Conservation (phyloP, 1,140 invertebrate species). For the Proales similis region DNA sequence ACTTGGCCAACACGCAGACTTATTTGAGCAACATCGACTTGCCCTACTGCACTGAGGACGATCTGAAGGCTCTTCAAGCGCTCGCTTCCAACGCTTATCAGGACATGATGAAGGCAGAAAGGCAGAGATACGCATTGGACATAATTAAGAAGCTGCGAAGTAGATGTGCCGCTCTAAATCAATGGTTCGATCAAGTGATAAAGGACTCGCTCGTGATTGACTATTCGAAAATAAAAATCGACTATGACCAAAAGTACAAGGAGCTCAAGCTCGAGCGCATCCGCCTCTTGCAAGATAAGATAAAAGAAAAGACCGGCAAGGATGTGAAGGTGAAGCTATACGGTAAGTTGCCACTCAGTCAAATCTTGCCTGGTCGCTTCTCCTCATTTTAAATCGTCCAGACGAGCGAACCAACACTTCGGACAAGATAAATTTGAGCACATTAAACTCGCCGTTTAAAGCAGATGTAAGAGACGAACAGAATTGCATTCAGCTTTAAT, state of each 20-base stretch:
- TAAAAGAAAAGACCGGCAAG: constrained; percentile 31
- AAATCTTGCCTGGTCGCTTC: not conserved
- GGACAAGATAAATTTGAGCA: constrained; percentile 10
- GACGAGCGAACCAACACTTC: constrained; percentile 16
- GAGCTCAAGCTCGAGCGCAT: constrained; percentile 25
- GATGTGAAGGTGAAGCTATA: constrained; percentile 22
- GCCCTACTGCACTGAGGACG: constrained; percentile 28
- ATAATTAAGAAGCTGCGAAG: constrained; percentile 25
- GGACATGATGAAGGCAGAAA: constrained; percentile 10
- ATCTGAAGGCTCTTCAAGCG: constrained; percentile 16
- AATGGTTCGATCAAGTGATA: constrained; percentile 37
- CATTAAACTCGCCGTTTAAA: constrained; percentile 28
- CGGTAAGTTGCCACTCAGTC: constrained; percentile 4
- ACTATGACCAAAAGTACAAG: constrained; percentile 31
- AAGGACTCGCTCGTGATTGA: constrained; percentile 30
- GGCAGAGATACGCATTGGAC: constrained; percentile 17
- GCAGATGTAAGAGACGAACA: not conserved
- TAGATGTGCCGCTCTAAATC: constrained; percentile 32
- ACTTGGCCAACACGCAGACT: constrained; percentile 20
- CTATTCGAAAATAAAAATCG: constrained; percentile 21
- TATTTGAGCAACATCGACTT: constrained; percentile 25
- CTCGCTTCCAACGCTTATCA: constrained; percentile 17
- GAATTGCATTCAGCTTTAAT: too few relatives aligned
- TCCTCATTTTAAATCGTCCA: not conserved
- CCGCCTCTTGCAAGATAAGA: constrained; percentile 27